phyloP scores from a whole-genome alignment of 2,888 invertebrate species.

The Hydrotaea diabolus region DNA sequence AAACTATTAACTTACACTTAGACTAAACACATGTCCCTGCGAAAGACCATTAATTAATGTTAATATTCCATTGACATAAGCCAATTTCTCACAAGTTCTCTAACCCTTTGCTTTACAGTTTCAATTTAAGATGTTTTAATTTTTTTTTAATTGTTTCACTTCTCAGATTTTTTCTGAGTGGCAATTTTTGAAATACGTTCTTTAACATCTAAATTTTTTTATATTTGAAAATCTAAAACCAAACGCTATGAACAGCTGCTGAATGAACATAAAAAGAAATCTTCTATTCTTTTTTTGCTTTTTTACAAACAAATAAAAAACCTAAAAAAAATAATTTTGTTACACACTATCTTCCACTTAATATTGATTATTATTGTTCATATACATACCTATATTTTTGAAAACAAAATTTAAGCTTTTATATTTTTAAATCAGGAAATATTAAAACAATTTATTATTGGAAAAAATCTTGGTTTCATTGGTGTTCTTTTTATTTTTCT shows the following conservation, averaged over 20 bases:
- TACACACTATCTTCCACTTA: background rate
- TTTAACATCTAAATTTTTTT: background rate
- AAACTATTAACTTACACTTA: background rate
- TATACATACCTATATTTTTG: constrained; percentile 6
- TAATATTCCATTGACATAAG: background rate
- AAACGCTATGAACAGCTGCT: background rate
- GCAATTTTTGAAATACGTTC: background rate
- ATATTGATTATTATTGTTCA: constrained; percentile 26
- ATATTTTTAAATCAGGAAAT: constrained; percentile 31
- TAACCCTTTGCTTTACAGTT: background rate
- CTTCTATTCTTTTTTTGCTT: background rate
- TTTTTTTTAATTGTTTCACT: no score
- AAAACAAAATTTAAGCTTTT: constrained; percentile 6
- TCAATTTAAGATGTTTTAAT: no score
- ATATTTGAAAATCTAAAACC: background rate
- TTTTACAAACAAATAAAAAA: no score
- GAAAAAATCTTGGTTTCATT: constrained; percentile 1
- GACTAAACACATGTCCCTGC: background rate
- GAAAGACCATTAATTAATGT: background rate
- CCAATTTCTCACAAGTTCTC: background rate
- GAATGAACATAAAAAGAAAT: background rate
- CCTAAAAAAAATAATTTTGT: constrained; percentile 1
- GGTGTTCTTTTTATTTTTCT: constrained; percentile 12
- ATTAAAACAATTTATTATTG: constrained; percentile 18
- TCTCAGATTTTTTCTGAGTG: no score